These are phyloP conservation scores for Oppia nitens DNA, from an alignment of 1,140 invertebrate genomes.

Conservation along the genomic window DNA sequence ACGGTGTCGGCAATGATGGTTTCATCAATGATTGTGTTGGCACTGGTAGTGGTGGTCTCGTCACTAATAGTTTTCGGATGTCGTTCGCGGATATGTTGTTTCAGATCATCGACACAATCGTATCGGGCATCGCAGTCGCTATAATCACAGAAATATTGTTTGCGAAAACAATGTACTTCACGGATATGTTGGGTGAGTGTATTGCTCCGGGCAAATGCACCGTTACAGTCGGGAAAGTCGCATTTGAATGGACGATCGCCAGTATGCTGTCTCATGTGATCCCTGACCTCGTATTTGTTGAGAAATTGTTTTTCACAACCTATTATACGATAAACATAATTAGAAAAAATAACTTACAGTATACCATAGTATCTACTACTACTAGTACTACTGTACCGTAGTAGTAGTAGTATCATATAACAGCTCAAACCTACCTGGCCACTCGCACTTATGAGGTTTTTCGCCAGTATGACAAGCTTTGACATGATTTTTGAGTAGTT, in stretches of 20 bases:
- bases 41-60: not conserved
- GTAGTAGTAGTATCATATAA: too few species aligned
- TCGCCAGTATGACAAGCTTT: slow-evolving; percentile 54
- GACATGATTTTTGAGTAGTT: slow-evolving; percentile 65
- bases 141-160: not conserved
- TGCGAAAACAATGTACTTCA: not conserved
- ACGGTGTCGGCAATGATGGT: too few species aligned
- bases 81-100: not conserved
- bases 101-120: not conserved
- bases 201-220: not conserved
- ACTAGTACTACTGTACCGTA: too few species aligned
- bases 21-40: too few species aligned
- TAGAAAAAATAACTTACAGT: too few species aligned
- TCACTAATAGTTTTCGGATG: not conserved
- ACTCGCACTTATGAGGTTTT: slow-evolving; percentile 62
- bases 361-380: too few species aligned
- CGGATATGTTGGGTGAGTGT: not conserved
- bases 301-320: not conserved
- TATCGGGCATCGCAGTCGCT: not conserved
- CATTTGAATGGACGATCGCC: not conserved
- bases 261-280: not conserved
- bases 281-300: not conserved
- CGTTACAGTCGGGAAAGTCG: not conserved
- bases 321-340: too few species aligned
- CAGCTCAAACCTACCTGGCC: too few species aligned